phyloP scores from a whole-genome alignment of 2,888 invertebrate genomes.

The Anoncus sp. region DNA sequence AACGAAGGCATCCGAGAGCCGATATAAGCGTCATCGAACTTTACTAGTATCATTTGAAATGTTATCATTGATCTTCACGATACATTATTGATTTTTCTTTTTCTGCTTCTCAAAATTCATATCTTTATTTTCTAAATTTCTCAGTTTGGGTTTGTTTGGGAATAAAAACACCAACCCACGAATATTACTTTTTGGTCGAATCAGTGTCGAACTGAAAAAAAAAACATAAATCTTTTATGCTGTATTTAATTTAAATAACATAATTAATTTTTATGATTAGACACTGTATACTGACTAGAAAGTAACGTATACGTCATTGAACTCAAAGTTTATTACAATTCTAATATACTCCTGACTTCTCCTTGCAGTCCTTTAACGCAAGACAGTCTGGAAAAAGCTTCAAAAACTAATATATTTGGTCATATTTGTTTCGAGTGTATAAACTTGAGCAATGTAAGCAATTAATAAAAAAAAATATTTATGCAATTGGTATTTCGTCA shows the following conservation, averaged over 20 bases:
- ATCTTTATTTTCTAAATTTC: not conserved
- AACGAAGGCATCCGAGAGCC: constrained; percentile 20
- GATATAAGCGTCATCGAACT: constrained; percentile 5
- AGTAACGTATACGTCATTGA: too few species aligned
- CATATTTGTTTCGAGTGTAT: not conserved
- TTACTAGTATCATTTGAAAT: not conserved
- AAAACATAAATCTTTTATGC: too few species aligned
- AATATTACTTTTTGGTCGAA: not conserved
- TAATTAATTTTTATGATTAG: too few species aligned
- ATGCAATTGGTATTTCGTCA: not conserved
- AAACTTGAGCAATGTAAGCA: not conserved
- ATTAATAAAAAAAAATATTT: constrained; percentile 21
- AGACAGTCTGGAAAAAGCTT: not conserved
- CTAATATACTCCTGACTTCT: not conserved
- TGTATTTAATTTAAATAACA: too few species aligned
- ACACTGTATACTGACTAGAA: too few species aligned
- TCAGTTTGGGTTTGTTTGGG: not conserved
- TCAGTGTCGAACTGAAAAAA: too few species aligned
- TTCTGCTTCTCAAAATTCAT: not conserved
- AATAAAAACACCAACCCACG: too few species aligned
- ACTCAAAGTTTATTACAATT: too few species aligned
- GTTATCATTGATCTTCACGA: not conserved
- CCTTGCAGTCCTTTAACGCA: not conserved
- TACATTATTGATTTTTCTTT: not conserved
- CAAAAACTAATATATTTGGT: not conserved